phyloP scores from a whole-genome alignment of 1,140 invertebrate genomes.

The Sitobion miscanthi region DNA sequence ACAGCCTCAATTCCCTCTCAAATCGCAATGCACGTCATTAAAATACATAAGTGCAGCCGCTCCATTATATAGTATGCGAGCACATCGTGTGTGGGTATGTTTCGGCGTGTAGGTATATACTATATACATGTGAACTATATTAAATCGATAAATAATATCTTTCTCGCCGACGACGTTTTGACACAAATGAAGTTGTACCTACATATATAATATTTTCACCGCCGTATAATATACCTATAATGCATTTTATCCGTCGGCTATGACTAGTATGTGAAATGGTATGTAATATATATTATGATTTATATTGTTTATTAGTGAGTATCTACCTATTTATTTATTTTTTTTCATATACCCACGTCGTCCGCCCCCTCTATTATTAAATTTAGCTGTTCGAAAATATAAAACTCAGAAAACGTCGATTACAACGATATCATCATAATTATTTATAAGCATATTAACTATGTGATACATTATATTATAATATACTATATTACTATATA shows the following conservation, averaged over 20 bases:
- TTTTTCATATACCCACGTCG: background rate
- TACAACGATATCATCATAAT: background rate
- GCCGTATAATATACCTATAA: background rate
- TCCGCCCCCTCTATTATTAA: background rate
- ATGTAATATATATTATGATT: background rate
- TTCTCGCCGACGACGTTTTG: background rate
- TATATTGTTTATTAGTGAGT: background rate
- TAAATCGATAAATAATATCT: conserved; percentile 8
- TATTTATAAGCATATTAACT: background rate
- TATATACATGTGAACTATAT: background rate
- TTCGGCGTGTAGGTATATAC: background rate
- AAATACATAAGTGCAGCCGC: background rate
- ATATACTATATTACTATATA: background rate
- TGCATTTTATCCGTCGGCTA: background rate
- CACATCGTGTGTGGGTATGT: background rate
- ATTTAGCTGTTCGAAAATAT: background rate
- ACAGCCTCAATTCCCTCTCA: background rate
- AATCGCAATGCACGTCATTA: background rate
- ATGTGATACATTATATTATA: no score
- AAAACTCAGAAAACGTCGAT: background rate
- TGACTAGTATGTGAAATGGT: background rate
- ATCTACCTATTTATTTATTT: background rate
- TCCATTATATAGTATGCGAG: background rate
- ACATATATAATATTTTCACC: conserved; percentile 10
- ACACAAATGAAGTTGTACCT: conserved; percentile 2